phyloP scores from a whole-genome alignment of 2,797 vertebrate species.

The Siniperca obscura region DNA sequence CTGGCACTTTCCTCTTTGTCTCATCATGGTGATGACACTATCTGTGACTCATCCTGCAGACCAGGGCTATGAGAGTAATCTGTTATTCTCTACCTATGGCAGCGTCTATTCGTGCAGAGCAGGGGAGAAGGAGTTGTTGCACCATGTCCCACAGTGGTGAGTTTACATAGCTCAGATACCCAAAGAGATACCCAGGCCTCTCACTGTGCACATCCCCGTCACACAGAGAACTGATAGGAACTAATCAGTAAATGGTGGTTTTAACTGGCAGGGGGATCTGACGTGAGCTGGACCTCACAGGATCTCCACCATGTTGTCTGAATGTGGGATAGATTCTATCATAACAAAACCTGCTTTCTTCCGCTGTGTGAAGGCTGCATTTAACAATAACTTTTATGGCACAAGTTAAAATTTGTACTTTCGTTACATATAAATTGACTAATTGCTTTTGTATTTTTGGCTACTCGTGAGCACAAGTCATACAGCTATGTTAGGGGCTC shows the following conservation, averaged over 20 bases:
- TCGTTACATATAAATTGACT: background rate
- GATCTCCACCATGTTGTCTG: slow-evolving; percentile 65
- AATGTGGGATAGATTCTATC: slow-evolving; percentile 76
- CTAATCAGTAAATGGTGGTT: slow-evolving; percentile 77
- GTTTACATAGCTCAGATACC: slow-evolving; percentile 87
- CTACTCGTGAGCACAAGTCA: background rate
- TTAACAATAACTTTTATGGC: slow-evolving; percentile 19
- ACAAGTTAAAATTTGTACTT: background rate
- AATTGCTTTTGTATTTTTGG: background rate
- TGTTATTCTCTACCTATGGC: slow-evolving; percentile 48
- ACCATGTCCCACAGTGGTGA: slow-evolving; percentile 77
- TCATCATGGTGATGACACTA: slow-evolving; percentile 53
- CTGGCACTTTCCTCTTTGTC: slow-evolving; percentile 45
- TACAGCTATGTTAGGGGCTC: background rate
- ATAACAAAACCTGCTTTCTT: slow-evolving; percentile 46
- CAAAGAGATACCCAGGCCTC: slow-evolving; percentile 69
- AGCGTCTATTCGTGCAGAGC: slow-evolving; percentile 38
- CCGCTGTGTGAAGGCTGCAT: slow-evolving; percentile 16
- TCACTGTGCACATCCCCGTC: slow-evolving; percentile 62
- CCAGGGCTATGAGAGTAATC: slow-evolving; percentile 38
- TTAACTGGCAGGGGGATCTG: slow-evolving; percentile 75
- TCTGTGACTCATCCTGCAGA: slow-evolving; percentile 50
- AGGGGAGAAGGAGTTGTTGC: slow-evolving; percentile 45
- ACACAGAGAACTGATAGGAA: slow-evolving; percentile 75
- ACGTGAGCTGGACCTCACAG: slow-evolving; percentile 80